These are phyloP conservation scores for Sycobia sp. DNA, from an alignment of 1,140 invertebrate genomes.

Conservation along the genomic window DNA sequence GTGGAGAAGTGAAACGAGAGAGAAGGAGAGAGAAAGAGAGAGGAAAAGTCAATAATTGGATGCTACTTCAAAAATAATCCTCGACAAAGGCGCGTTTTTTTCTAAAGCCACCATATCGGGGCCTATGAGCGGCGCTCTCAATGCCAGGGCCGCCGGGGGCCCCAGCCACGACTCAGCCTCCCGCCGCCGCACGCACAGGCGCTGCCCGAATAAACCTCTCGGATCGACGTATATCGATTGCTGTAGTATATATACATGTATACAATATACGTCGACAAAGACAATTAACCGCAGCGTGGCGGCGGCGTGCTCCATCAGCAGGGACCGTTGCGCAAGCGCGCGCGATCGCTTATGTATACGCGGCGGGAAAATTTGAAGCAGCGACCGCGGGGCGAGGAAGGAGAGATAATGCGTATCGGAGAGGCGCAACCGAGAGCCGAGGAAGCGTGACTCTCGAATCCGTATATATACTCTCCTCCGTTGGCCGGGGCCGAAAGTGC, in stretches of 20 bases:
- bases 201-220: not conserved
- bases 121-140: not conserved
- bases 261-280: too few relatives aligned
- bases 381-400: not conserved
- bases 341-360: not conserved
- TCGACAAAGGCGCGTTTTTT: not conserved
- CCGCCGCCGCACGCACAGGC: not conserved
- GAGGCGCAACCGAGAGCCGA: slow-evolving; percentile 19
- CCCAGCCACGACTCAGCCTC: not conserved
- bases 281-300: slow-evolving; percentile 6
- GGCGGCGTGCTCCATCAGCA: too few relatives aligned
- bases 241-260: too few relatives aligned
- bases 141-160: not conserved
- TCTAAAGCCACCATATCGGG: too few relatives aligned
- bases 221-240: too few relatives aligned
- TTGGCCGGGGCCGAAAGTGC: slow-evolving; percentile 43
- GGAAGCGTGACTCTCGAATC: slow-evolving; percentile 33
- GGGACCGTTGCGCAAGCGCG: slow-evolving; percentile 18
- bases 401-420: slow-evolving; percentile 24
- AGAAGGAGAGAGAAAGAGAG: not conserved
- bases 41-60: slow-evolving; percentile 15
- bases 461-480: slow-evolving; percentile 18
- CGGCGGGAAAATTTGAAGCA: not conserved
- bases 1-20: not conserved
- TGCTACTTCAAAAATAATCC: slow-evolving; percentile 7